These are phyloP conservation scores for Scaptomyza graminum DNA, from an alignment of 1,140 invertebrate species.

Conservation along the genomic window DNA sequence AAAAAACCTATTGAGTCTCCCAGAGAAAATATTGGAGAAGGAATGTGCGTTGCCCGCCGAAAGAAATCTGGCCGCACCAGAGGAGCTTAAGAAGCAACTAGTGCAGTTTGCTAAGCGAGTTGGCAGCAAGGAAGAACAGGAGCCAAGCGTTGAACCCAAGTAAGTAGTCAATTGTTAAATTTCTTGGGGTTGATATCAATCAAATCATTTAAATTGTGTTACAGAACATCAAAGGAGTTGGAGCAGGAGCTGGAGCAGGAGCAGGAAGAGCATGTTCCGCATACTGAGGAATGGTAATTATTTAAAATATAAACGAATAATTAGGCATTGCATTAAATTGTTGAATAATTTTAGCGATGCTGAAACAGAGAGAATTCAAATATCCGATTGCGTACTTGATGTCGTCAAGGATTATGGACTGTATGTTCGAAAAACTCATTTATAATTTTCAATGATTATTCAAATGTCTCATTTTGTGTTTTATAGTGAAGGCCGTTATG, in stretches of 20 bases:
- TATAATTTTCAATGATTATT: neutral
- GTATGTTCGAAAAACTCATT: constrained; percentile 17
- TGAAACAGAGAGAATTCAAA: neutral
- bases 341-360: neutral
- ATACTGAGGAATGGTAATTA: too few relatives aligned
- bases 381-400: neutral
- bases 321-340: too few relatives aligned
- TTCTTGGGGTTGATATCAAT: too few relatives aligned
- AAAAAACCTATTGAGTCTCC: constrained; percentile 24
- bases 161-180: neutral
- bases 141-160: neutral
- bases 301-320: too few relatives aligned
- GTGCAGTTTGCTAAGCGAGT: constrained; percentile 4
- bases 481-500: constrained; percentile 23
- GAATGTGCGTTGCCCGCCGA: neutral
- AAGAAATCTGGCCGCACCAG: constrained; percentile 14
- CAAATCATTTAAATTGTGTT: neutral
- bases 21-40: neutral
- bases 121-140: too few relatives aligned
- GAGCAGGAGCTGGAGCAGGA: neutral
- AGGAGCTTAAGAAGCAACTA: neutral
- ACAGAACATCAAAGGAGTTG: neutral
- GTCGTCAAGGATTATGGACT: constrained; percentile 7
- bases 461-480: neutral
- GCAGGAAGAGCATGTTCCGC: neutral